Base-by-base conservation (phyloP, 2,113 vertebrate genomes). In the Elgaria multicarinata region DNA sequence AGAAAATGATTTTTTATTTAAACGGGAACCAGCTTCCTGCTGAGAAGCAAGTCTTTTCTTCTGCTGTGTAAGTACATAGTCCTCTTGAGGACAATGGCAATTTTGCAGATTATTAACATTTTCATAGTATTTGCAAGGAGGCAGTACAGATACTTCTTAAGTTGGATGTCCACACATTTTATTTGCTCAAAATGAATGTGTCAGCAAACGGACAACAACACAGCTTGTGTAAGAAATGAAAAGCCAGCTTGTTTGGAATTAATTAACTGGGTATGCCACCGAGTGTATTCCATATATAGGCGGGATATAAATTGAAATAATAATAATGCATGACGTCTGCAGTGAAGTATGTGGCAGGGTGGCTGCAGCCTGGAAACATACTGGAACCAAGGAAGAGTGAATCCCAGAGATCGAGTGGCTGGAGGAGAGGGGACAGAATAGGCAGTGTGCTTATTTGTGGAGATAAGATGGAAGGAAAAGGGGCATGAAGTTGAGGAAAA, bases 1-100 rank as follows among this genome's bases (percentile, higher is more conserved):
- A 99, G 96, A 98, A 99, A 95, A 99, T 99, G 99, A 97, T 99
- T 95, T 99, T 99, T 96, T 99, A 98, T 96, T 97, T 99, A 95
- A 99, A 99, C 55, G 99, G 99, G 94, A 98, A 98, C 95, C 98
- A 98, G 92, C 98, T 99, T 95, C 99, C 98, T 83, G 98, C 99
- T 26, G 99, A 99, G 96, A 99, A 99, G 94, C 99, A 99, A 97
- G 99, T 99, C 86, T 99, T 99, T 96, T 98, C 98, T 91, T 99
- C 99, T 76, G 98, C 99, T 92, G 96, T 98, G 99, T 99, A 96
- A 98, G 99, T 97, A 93, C 76, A 71, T 93, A 85, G 64, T 94
- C 55, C 88, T 42, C 26, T 83, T 85, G 83, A 58, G 77, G 93
- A 86, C 67, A 74, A 55, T 69, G 31, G 71, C 85, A 78, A 89